Percentiles rank a stretch among this genome's conserved stretches.
These are phyloP conservation scores for Gibbula magus DNA, from an alignment of 2,888 invertebrate genomes.

Conservation along the genomic window DNA sequence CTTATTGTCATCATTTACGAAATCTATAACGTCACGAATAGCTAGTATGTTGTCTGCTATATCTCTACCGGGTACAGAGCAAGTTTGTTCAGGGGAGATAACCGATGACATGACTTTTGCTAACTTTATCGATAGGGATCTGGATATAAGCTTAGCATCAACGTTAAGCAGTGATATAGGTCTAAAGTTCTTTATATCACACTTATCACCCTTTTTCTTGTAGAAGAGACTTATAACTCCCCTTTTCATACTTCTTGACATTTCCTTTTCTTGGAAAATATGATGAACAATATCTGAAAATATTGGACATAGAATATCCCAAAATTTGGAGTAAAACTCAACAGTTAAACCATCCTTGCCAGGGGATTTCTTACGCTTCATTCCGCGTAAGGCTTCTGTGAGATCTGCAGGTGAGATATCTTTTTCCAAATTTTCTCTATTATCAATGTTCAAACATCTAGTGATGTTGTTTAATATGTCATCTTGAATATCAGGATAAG, in stretches of 20 bases:
- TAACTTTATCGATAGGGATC: not conserved
- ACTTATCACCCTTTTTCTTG: not conserved
- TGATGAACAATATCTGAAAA: not conserved
- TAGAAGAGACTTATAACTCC: not conserved
- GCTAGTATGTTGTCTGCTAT: not conserved
- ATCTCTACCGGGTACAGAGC: not conserved
- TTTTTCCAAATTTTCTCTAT: no score
- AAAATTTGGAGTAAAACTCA: not conserved
- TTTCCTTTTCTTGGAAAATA: not conserved
- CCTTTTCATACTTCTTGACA: not conserved
- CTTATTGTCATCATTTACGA: not conserved
- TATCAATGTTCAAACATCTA: no score
- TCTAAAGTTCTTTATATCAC: not conserved
- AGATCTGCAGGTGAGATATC: not conserved
- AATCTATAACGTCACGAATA: not conserved
- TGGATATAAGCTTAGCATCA: not conserved
- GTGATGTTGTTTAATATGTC: no score
- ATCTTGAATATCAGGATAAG: no score
- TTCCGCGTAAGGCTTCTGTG: not conserved
- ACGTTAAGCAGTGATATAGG: not conserved
- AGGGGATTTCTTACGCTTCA: not conserved
- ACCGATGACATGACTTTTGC: not conserved
- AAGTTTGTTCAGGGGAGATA: not conserved
- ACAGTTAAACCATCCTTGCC: constrained; percentile 14
- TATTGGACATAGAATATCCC: not conserved